Percentiles rank a stretch among this genome's conserved stretches.
phyloP scores from a whole-genome alignment of 1,140 invertebrate genomes.

The Schmidtea mediterranea region DNA sequence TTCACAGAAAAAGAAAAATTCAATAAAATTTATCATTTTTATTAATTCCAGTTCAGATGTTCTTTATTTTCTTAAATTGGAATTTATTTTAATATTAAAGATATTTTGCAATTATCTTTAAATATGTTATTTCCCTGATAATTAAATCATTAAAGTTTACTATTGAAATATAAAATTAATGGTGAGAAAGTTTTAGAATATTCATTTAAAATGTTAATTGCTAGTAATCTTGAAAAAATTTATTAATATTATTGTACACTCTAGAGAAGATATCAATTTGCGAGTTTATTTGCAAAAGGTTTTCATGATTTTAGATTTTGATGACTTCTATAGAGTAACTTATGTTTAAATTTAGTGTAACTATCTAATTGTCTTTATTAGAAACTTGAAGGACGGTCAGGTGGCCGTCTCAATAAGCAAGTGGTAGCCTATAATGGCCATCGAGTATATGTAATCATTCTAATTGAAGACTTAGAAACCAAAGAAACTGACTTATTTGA shows the following conservation, averaged over 20 bases:
- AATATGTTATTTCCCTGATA: slow-evolving; percentile 88
- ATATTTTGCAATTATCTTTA: no score
- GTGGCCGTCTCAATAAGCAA: slow-evolving; percentile 69
- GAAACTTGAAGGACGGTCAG: slow-evolving; percentile 64
- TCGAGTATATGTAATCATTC: slow-evolving; percentile 75
- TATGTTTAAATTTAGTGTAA: not conserved
- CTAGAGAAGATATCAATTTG: not conserved
- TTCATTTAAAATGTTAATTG: no score
- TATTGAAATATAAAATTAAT: slow-evolving; percentile 29
- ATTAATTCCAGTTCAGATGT: no score
- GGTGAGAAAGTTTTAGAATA: not conserved
- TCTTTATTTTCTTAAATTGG: no score
- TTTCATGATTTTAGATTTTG: not conserved
- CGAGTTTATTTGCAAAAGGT: slow-evolving; percentile 3
- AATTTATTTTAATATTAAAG: no score
- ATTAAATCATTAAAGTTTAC: slow-evolving; percentile 84
- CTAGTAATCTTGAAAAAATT: not conserved
- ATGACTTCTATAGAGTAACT: not conserved
- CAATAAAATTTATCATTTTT: no score
- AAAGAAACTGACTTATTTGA: slow-evolving; percentile 73
- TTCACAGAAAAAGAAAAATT: no score
- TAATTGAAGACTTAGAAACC: slow-evolving; percentile 91
- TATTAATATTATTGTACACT: slow-evolving; percentile 1
- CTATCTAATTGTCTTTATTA: slow-evolving; percentile 11
- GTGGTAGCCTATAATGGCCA: slow-evolving; percentile 91